Evolutionary conservation across 2,797 vertebrate genomes (phyloP), one percentile per base, ranked within the genome.

Genomic region (Muscicapa striata): DNA sequence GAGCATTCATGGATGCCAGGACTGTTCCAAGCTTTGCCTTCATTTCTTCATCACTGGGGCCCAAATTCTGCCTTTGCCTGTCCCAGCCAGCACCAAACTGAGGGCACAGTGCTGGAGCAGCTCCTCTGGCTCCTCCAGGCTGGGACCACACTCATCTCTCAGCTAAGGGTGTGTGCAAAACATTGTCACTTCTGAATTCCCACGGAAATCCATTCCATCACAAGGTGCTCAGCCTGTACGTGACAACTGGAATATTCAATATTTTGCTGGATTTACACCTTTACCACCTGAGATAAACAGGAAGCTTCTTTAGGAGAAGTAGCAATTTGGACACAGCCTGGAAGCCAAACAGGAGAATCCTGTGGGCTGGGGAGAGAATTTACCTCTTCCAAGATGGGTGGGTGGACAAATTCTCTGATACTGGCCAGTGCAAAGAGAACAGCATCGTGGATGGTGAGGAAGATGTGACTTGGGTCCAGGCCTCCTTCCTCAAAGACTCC

Each of bases 401-500:
- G 93, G 43, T 83, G 91, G 66, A 68, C 74, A 30, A 59, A 79
- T 63, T 92, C 93, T 62, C 67, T 95, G 70, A 73, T 75, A 13
- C 96, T 97, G 57, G 97, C 98, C 93, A 98, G 97, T n/a, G 99
- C 98, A 96, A 98, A 98, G 80, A 99, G 85, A 75, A 99, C 97
- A 13, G 99, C 99, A 4, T 99, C 99, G 0, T 99, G 99, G 80
- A 99, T 98, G 9, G 98, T 98, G 90, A 98, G 94, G 94, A 99
- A 99, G 95, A 99, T 94, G 79, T 98, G 98, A 41, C 82, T 89
- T 54, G n/a, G 96, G 67, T 98, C 95, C 63, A 99, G 97, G 32
- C 98, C 98, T 26, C 98, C 98, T 13, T 98, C 98, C 72, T 98
- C 98, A 89, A 99, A 99, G 48, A 98, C 98, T 41, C 99, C 99